Evolutionary conservation across 30 jellyfish, hydroid and myxozoan species (phyloP).

Genomic region (Aurelia aurita): DNA sequence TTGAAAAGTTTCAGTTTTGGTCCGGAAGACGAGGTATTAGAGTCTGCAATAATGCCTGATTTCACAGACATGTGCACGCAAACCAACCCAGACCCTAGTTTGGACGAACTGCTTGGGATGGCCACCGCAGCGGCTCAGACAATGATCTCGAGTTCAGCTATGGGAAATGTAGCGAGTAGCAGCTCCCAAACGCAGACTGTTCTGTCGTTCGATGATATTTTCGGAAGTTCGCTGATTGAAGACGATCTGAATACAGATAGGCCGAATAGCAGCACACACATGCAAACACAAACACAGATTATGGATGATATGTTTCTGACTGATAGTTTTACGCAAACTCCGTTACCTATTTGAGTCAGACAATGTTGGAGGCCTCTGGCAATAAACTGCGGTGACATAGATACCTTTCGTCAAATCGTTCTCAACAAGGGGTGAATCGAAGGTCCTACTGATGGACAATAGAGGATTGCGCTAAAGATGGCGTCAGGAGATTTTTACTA

Average conservation of each 20-base stretch:
- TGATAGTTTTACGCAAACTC: slow-evolving; percentile 37
- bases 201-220: slow-evolving; percentile 39
- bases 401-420: no score
- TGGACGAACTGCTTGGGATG: slow-evolving; percentile 50
- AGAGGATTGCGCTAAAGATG: no score
- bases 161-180: background rate
- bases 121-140: slow-evolving; percentile 43
- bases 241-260: slow-evolving; percentile 10
- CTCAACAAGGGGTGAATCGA: no score
- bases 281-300: slow-evolving; percentile 23
- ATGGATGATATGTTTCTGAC: slow-evolving; percentile 38
- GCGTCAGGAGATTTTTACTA: no score
- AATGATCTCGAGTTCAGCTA: slow-evolving; percentile 1
- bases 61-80: slow-evolving; percentile 75
- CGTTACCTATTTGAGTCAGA: no score
- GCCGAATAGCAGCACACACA: background rate
- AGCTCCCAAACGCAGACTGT: slow-evolving; percentile 47
- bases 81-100: slow-evolving; percentile 62
- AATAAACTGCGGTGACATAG: no score
- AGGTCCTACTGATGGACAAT: no score
- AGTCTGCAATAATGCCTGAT: slow-evolving; percentile 61
- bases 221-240: slow-evolving; percentile 12
- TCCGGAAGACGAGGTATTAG: slow-evolving; percentile 26
- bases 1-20: slow-evolving; percentile 43
- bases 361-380: no score